These are phyloP conservation scores for Lepilemur septentrionalis DNA, from an alignment of 2,797 vertebrate genomes.

Conservation along the genomic window DNA sequence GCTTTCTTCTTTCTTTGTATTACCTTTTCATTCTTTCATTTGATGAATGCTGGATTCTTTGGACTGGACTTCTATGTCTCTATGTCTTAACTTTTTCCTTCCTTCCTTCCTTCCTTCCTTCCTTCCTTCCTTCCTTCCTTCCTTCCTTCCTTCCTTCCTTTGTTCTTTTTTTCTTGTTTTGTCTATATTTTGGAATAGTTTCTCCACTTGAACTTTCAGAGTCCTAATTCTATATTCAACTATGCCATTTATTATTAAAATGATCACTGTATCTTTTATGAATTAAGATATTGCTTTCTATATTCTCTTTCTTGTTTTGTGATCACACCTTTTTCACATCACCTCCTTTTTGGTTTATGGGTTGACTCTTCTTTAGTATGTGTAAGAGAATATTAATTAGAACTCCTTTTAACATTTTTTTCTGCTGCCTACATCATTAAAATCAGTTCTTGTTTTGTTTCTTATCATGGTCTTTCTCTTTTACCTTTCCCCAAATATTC, in stretches of 20 bases:
- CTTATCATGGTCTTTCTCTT: neutral
- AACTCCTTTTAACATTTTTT: neutral
- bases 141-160: neutral
- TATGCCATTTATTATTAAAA: neutral
- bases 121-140: too few species aligned
- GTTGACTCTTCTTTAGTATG: neutral
- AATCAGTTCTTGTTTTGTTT: neutral
- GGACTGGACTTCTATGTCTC: neutral
- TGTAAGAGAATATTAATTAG: neutral
- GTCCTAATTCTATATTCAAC: neutral
- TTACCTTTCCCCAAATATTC: neutral
- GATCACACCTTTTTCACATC: neutral
- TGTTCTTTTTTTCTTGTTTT: too few species aligned
- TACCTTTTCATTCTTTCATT: neutral
- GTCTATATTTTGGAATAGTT: neutral
- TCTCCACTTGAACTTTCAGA: neutral
- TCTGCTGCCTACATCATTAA: neutral
- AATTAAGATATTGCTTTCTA: neutral
- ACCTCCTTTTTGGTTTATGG: too few species aligned
- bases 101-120: accelerated
- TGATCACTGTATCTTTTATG: neutral
- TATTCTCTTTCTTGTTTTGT: neutral
- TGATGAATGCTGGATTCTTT: neutral
- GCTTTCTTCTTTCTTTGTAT: neutral
- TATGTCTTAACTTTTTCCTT: neutral